phyloP scores from a whole-genome alignment of 2,113 vertebrate genomes.

The Semnornis frantzii region DNA sequence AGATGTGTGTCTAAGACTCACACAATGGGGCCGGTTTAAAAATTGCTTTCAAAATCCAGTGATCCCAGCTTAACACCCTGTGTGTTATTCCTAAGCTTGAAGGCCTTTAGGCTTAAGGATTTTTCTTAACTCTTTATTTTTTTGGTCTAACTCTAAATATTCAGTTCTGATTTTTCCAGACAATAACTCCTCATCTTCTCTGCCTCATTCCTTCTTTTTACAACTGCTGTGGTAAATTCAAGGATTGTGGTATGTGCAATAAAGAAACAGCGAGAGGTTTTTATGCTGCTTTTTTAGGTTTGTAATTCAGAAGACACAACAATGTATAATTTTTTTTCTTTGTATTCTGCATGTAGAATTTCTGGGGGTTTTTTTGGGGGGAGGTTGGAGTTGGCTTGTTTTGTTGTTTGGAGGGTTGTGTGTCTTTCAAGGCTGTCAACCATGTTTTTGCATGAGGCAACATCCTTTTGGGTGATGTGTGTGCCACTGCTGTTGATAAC shows the following conservation, averaged over 20 bases:
- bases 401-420: not conserved
- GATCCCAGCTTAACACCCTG: constrained; percentile 32
- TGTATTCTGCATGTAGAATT: not conserved
- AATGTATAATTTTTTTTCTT: not conserved
- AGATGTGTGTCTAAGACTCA: constrained; percentile 49
- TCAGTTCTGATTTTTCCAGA: constrained; percentile 24
- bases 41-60: constrained; percentile 66
- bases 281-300: not conserved
- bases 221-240: not conserved
- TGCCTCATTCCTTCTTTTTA: not conserved
- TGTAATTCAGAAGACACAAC: not conserved
- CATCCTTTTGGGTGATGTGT: not conserved
- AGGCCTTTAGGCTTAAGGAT: constrained; percentile 53
- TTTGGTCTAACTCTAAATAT: constrained; percentile 43
- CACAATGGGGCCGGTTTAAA: constrained; percentile 52
- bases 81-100: constrained; percentile 34
- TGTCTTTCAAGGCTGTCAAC: not conserved
- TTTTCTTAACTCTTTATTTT: not conserved
- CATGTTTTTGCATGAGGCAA: not conserved
- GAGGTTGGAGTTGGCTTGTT: not conserved
- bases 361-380: not conserved
- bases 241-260: rapidly evolving
- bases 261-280: rapidly evolving
- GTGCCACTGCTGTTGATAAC: not conserved
- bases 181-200: not conserved